phyloP scores from a whole-genome alignment of 1,140 invertebrate species.

The Drosophila sturtevanti region DNA sequence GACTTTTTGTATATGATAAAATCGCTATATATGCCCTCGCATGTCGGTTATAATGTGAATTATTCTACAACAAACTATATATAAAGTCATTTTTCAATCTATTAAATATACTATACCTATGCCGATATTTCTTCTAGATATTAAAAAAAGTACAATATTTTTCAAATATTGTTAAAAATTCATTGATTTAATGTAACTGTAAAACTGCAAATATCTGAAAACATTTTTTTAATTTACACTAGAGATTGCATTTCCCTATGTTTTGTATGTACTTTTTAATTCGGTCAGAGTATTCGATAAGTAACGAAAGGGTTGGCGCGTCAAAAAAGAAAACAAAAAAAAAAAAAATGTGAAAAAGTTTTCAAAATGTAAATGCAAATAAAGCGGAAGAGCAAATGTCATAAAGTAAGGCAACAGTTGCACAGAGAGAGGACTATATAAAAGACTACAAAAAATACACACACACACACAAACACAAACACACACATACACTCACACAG shows the following conservation, averaged over 20 bases:
- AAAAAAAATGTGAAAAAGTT: slow-evolving; percentile 40
- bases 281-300: neutral
- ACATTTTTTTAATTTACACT: too few relatives aligned
- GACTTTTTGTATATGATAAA: neutral
- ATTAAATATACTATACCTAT: too few relatives aligned
- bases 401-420: slow-evolving; percentile 68
- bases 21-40: too few relatives aligned
- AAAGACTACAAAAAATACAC: slow-evolving; percentile 27
- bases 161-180: too few relatives aligned
- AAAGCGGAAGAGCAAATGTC: slow-evolving; percentile 67
- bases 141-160: too few relatives aligned
- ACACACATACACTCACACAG: slow-evolving; percentile 9
- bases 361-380: slow-evolving; percentile 72
- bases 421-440: slow-evolving; percentile 52
- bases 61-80: too few relatives aligned
- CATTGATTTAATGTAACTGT: too few relatives aligned
- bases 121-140: too few relatives aligned
- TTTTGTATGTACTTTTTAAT: slow-evolving; percentile 3
- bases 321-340: slow-evolving; percentile 14
- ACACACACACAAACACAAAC: slow-evolving; percentile 12
- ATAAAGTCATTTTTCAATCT: too few relatives aligned
- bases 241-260: too few relatives aligned
- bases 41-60: too few relatives aligned
- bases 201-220: too few relatives aligned
- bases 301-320: neutral